Percentiles rank a stretch among this genome's conserved stretches.
phyloP scores from a whole-genome alignment of 64 coral and sea anemone genomes.

The Porites lutea region DNA sequence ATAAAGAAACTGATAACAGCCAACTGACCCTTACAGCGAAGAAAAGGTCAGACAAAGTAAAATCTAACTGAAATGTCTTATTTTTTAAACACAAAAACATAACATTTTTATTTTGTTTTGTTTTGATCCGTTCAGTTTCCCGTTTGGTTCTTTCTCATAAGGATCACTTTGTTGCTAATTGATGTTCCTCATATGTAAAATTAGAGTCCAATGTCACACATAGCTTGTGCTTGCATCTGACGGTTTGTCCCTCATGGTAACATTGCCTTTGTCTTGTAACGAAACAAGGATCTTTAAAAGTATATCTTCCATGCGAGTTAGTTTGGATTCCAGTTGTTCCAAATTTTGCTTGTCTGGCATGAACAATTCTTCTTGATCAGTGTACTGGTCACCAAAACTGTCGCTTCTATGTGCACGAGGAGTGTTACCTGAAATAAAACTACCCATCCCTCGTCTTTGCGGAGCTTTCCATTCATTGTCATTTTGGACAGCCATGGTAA shows the following conservation, averaged over 20 bases:
- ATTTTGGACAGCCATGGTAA: background rate
- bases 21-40: too few relatives aligned
- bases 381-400: background rate
- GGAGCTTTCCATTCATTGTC: background rate
- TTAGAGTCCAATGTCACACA: background rate
- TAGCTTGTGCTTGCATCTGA: background rate
- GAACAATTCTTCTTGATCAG: background rate
- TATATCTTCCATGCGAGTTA: background rate
- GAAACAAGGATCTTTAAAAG: background rate
- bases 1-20: too few relatives aligned
- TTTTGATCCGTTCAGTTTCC: too few relatives aligned
- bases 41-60: too few relatives aligned
- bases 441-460: background rate
- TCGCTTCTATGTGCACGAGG: background rate
- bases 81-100: too few relatives aligned
- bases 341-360: background rate
- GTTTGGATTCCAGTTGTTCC: background rate
- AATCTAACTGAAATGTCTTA: too few relatives aligned
- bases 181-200: too few relatives aligned
- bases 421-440: background rate
- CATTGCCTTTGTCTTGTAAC: background rate
- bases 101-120: too few relatives aligned
- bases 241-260: background rate
- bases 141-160: too few relatives aligned
- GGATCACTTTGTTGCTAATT: too few relatives aligned